Base-by-base conservation (phyloP, 2,888 invertebrate genomes). In the Melinaea marsaeus region DNA sequence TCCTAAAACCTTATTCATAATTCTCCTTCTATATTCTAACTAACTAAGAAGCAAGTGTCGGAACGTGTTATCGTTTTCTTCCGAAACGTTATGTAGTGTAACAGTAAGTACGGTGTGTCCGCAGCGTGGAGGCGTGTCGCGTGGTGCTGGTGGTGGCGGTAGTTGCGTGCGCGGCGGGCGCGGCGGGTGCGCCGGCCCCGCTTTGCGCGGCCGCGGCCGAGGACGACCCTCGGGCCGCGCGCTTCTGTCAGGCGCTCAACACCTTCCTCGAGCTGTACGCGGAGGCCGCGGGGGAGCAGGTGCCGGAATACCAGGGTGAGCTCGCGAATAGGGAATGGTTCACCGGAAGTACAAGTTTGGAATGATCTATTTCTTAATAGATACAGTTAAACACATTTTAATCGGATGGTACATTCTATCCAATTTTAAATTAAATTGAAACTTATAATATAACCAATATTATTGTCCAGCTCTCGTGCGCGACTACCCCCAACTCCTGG, bases 241-340 rank as follows among this genome's bases (percentile, higher is more conserved):
- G 93, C 70, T 92, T 94, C 80, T 94, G 94, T 77, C 92, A 92
- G 71, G 93, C 93, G 5, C 90, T 94, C n/a, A 92, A 93, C 75
- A 93, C 93, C 71, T 92, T 93, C 85, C 90, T 93, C 57, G 93
- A 94, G 72, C 90, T 94, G 58, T 92, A 92, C 61, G 93, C 93
- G 5, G 93, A 94, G 82, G 93, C 93, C 69, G 84, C 91, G 74
- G 83, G 92, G 72, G 85, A 93, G 80, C 83, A 93, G 85, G 90
- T 92, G 86, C 88, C 88, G 0, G 88, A 90, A 66, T 90, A 90
- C 64, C 90, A 90, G 84, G 89, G 91, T 90, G 71, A 34, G 60
- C 32, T 2, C 13, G n/a, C 22, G 13, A 1, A 48, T n/a, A 48
- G 37, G 37, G 37, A 2, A 37, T 37, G 37, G 37, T 37, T 37